Percentiles rank a stretch among this genome's conserved stretches.
phyloP scores from a whole-genome alignment of 2,888 invertebrate genomes.

The Hypomecis atomaria region DNA sequence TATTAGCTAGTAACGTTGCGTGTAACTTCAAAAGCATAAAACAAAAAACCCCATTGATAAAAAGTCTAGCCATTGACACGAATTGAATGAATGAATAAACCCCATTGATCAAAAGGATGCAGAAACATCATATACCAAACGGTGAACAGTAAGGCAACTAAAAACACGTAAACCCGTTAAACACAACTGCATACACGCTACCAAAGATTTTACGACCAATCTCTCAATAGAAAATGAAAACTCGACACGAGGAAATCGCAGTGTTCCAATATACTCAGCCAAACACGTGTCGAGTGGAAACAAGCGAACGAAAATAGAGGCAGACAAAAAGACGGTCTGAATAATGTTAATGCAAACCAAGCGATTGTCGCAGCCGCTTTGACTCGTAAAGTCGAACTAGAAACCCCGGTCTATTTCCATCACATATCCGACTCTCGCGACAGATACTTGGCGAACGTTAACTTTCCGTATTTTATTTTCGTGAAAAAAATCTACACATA shows the following conservation, averaged over 20 bases:
- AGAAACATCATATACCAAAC: background rate
- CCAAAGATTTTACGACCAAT: constrained; percentile 25
- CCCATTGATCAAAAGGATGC: constrained; percentile 2
- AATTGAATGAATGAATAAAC: too few relatives aligned
- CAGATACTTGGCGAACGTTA: constrained; percentile 77
- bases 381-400: constrained; percentile 64
- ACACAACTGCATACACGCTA: constrained; percentile 10
- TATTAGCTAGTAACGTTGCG: background rate
- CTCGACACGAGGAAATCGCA: constrained; percentile 25
- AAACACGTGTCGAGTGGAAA: constrained; percentile 31
- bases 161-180: constrained; percentile 7
- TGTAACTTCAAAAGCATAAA: background rate
- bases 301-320: constrained; percentile 34
- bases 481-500: constrained; percentile 62
- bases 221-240: constrained; percentile 27
- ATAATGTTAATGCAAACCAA: constrained; percentile 59
- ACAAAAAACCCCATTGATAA: background rate
- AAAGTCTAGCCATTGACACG: too few relatives aligned
- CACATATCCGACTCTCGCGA: constrained; percentile 65
- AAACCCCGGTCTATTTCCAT: constrained; percentile 68
- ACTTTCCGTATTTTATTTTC: constrained; percentile 76
- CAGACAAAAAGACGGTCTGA: constrained; percentile 54
- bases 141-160: constrained; percentile 7
- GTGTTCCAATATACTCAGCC: constrained; percentile 21
- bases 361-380: constrained; percentile 60